These are phyloP conservation scores for Bombus difficillimus DNA, from an alignment of 1,140 invertebrate species.

Conservation along the genomic window DNA sequence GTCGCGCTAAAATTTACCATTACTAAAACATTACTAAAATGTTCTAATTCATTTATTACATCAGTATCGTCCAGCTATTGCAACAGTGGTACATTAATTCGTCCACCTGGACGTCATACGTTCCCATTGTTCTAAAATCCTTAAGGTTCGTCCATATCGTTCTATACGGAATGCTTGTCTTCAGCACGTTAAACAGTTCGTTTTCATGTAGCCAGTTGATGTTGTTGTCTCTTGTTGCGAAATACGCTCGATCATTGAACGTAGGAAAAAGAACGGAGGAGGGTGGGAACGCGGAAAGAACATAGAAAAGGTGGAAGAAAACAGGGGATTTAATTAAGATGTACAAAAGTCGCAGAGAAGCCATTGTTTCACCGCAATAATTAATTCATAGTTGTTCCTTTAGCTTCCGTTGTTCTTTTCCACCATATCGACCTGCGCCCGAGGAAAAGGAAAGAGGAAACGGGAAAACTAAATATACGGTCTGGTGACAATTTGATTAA, in stretches of 20 bases:
- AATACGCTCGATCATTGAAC: slow-evolving; percentile 9
- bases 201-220: neutral
- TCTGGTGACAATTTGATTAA: slow-evolving; percentile 3
- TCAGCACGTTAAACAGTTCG: neutral
- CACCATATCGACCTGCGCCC: too few species aligned
- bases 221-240: slow-evolving; percentile 6
- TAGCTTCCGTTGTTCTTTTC: slow-evolving; percentile 3
- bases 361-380: slow-evolving; percentile 57
- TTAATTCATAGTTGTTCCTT: slow-evolving; percentile 58
- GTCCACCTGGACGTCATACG: neutral
- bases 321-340: slow-evolving; percentile 63
- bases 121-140: neutral
- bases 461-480: neutral
- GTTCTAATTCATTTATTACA: neutral
- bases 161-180: neutral
- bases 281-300: slow-evolving; percentile 3
- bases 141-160: neutral
- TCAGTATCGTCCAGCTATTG: neutral
- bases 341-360: slow-evolving; percentile 40
- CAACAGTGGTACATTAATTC: too few species aligned
- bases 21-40: too few species aligned
- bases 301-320: slow-evolving; percentile 20
- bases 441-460: too few species aligned
- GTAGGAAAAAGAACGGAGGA: neutral
- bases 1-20: too few species aligned